These are phyloP conservation scores for Atta colombica DNA, from an alignment of 1,140 invertebrate species.

Conservation along the genomic window DNA sequence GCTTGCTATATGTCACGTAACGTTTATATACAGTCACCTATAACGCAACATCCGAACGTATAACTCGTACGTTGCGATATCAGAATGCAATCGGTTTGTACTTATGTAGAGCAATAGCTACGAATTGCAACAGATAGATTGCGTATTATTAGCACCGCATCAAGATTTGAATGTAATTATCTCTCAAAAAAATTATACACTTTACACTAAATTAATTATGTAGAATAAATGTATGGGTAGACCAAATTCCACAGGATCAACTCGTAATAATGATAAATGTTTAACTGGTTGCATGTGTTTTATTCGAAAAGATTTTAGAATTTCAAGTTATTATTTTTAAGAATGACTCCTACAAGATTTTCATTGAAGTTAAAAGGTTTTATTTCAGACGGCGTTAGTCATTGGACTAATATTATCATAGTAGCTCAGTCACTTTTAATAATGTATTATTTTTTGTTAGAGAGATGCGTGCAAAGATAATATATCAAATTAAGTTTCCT, in stretches of 20 bases:
- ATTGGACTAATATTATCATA: constrained; percentile 19
- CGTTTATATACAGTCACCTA: neutral
- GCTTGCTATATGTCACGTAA: constrained; percentile 12
- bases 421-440: neutral
- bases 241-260: neutral
- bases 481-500: constrained; percentile 26
- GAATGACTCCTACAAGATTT: neutral
- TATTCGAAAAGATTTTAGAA: neutral
- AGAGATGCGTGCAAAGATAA: neutral
- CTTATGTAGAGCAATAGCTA: neutral
- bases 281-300: neutral
- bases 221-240: neutral
- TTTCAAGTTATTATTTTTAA: constrained; percentile 1
- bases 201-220: neutral
- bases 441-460: neutral
- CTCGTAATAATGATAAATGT: neutral
- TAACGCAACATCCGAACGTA: constrained; percentile 32
- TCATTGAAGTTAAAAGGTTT: neutral
- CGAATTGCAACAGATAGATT: neutral
- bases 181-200: neutral
- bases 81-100: neutral
- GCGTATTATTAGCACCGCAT: neutral
- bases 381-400: neutral
- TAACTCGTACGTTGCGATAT: constrained; percentile 17
- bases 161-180: neutral